Conservation (phyloP, 2,113 vertebrate genomes). For the Dendrocopos noguchii region DNA sequence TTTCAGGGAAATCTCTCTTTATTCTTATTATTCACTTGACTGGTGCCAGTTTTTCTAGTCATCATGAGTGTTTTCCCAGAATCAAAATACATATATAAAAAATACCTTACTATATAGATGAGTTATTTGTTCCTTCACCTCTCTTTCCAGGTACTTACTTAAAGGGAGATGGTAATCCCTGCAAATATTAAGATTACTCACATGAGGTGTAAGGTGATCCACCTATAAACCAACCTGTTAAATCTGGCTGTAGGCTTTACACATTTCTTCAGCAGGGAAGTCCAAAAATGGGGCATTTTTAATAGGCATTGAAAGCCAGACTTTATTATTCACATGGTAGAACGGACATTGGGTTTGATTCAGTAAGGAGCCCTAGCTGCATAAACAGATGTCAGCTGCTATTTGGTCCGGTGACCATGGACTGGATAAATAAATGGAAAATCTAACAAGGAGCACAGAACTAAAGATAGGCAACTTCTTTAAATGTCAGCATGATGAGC, state of each 20-base stretch:
- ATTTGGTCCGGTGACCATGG: conserved; percentile 13
- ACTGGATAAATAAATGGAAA: conserved; percentile 27
- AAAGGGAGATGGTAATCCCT: not conserved
- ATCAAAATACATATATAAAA: not conserved
- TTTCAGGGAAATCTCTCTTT: not conserved
- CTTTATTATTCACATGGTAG: conserved; percentile 26
- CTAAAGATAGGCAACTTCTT: not conserved
- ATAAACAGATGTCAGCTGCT: conserved; percentile 39
- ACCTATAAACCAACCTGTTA: not conserved
- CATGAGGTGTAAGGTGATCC: not conserved
- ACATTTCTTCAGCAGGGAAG: conserved; percentile 28
- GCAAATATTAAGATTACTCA: conserved; percentile 15
- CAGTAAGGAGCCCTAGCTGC: conserved; percentile 24
- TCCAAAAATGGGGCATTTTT: conserved; percentile 23
- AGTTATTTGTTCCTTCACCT: not conserved
- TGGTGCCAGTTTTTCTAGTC: not conserved
- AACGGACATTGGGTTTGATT: conserved; percentile 22
- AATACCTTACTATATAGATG: not conserved
- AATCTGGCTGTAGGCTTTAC: conserved; percentile 2
- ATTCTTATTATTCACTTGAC: not conserved
- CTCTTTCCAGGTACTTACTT: not conserved
- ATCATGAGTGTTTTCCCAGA: not conserved
- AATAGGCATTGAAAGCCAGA: conserved; percentile 26
- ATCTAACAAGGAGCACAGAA: not conserved
- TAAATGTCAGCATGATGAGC: not conserved